phyloP scores from a whole-genome alignment of 2,113 vertebrate genomes.

The Syngnathus typhle region DNA sequence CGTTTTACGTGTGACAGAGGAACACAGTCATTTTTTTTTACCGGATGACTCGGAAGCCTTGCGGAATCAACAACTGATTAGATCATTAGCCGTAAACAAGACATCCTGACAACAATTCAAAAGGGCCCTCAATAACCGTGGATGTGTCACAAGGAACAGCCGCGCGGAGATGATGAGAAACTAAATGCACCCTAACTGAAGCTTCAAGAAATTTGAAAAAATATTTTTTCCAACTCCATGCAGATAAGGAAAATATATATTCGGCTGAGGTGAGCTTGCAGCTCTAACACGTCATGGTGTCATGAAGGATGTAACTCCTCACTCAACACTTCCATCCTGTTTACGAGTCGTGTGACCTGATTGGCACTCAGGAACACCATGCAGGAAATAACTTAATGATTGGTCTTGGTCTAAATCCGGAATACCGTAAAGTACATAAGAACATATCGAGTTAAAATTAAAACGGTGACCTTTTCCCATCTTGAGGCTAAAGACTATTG shows the following conservation, averaged over 20 bases:
- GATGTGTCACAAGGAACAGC: conserved; percentile 37
- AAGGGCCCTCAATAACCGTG: conserved; percentile 38
- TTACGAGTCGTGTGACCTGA: conserved; percentile 67
- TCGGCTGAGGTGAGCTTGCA: conserved; percentile 19
- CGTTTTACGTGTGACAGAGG: conserved; percentile 21
- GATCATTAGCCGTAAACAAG: conserved; percentile 53
- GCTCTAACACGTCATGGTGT: conserved; percentile 47
- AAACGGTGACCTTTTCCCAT: conserved; percentile 18
- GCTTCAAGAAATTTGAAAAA: conserved; percentile 14
- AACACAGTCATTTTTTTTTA: conserved; percentile 34
- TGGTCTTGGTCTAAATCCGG: conserved; percentile 51
- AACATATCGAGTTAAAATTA: conserved; percentile 30
- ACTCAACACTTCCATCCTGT: conserved; percentile 75
- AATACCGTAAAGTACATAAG: conserved; percentile 46
- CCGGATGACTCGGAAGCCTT: conserved; percentile 38
- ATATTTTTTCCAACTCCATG: conserved; percentile 16
- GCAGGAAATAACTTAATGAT: conserved; percentile 70
- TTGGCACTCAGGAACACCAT: conserved; percentile 67
- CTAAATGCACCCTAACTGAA: conserved; percentile 56
- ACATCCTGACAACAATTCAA: conserved; percentile 55
- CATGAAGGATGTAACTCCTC: conserved; percentile 73
- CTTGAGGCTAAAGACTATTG: neutral
- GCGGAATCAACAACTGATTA: conserved; percentile 65
- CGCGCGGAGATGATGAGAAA: conserved; percentile 55
- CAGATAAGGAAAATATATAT: neutral